Evolutionary conservation across 2,797 vertebrate genomes (phyloP).

Genomic region (Tenualosa ilisha): DNA sequence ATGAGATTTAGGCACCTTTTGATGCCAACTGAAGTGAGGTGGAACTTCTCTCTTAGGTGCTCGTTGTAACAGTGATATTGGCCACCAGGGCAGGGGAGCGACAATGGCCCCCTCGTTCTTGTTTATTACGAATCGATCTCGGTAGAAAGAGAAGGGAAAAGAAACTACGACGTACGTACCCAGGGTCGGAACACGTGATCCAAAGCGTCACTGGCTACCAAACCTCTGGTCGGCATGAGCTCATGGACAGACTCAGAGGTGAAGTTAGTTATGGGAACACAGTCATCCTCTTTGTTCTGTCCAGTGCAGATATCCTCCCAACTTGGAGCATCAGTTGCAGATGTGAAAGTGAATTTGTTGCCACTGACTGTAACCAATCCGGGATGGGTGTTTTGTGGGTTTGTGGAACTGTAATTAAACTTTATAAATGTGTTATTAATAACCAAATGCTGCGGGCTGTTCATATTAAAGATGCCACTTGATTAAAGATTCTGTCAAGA

Average conservation of each 20-base stretch:
- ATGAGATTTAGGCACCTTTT: constrained; percentile 62
- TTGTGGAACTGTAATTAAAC: constrained; percentile 14
- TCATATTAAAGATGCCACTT: neutral
- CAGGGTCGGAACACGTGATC: constrained; percentile 76
- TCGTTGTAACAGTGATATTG: constrained; percentile 61
- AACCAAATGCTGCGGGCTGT: neutral
- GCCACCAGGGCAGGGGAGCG: constrained; percentile 43
- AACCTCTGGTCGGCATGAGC: constrained; percentile 64
- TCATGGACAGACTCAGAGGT: constrained; percentile 30
- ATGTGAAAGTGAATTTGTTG: neutral
- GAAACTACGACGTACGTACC: constrained; percentile 78
- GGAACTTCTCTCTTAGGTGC: constrained; percentile 59
- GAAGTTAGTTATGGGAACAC: constrained; percentile 26
- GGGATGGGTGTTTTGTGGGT: neutral
- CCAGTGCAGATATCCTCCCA: constrained; percentile 2
- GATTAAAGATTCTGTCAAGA: neutral
- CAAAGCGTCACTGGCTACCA: constrained; percentile 75
- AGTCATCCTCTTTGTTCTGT: constrained; percentile 23
- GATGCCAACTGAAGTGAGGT: constrained; percentile 68
- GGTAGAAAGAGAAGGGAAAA: constrained; percentile 63
- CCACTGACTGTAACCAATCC: neutral
- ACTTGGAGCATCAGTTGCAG: neutral
- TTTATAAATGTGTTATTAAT: constrained; percentile 17
- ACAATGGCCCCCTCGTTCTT: constrained; percentile 57
- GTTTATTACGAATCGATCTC: constrained; percentile 73